phyloP scores from a whole-genome alignment of 2,797 vertebrate genomes.

The Anguilla megastoma region DNA sequence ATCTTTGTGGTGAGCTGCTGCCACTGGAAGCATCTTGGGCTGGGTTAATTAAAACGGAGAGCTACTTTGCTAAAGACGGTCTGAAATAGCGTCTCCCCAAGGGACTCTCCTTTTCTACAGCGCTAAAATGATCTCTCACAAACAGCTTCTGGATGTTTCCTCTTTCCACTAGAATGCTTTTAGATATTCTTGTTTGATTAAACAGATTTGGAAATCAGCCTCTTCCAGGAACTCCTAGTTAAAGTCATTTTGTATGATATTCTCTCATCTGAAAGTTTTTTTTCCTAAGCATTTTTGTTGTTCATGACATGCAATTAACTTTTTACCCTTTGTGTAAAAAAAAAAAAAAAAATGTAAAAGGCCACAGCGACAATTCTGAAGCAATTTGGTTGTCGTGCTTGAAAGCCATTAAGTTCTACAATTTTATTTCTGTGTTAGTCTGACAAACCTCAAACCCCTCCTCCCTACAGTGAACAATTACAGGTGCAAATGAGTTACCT shows the following conservation, averaged over 20 bases:
- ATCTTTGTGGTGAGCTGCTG: not conserved
- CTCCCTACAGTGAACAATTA: conserved; percentile 49
- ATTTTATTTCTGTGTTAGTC: conserved; percentile 38
- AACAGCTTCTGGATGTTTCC: not conserved
- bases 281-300: conserved; percentile 46
- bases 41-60: conserved; percentile 2
- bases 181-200: conserved; percentile 23
- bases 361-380: not conserved
- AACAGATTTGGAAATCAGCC: not conserved
- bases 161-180: conserved; percentile 10
- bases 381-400: conserved; percentile 47
- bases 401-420: conserved; percentile 50
- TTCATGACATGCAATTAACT: conserved; percentile 65
- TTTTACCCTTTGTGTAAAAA: not conserved
- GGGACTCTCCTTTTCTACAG: not conserved
- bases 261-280: conserved; percentile 45
- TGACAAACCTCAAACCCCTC: conserved; percentile 28
- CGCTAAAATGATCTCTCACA: not conserved
- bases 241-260: conserved; percentile 35
- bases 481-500: conserved; percentile 50
- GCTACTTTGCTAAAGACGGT: not conserved
- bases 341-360: not conserved
- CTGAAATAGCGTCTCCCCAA: conserved; percentile 8
- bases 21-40: not conserved
- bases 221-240: not conserved